These are phyloP conservation scores for Ectobius pallidus DNA, from an alignment of 2,888 invertebrate genomes.

Conservation along the genomic window DNA sequence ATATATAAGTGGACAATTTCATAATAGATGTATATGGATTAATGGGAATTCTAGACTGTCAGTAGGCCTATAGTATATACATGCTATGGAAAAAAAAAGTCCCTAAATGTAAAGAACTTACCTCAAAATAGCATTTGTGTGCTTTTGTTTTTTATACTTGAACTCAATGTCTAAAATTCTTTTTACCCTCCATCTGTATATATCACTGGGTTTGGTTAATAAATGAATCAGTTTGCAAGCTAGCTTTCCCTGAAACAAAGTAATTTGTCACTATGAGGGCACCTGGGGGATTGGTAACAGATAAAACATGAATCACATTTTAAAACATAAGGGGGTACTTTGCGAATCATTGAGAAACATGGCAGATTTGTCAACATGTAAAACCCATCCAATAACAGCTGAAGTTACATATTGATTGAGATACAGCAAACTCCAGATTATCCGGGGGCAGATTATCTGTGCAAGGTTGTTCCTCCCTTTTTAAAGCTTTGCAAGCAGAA, in stretches of 20 bases:
- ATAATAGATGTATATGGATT: neutral
- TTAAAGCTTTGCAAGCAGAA: too few relatives aligned
- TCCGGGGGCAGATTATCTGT: too few relatives aligned
- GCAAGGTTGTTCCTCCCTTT: too few relatives aligned
- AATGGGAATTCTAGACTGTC: neutral
- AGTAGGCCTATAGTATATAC: neutral
- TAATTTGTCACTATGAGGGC: neutral
- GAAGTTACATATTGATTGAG: too few relatives aligned
- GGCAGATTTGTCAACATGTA: too few relatives aligned
- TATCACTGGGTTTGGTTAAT: slow-evolving; percentile 6
- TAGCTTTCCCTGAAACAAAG: neutral
- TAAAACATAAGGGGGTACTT: too few relatives aligned
- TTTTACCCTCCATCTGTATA: slow-evolving; percentile 7
- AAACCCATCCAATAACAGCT: too few relatives aligned
- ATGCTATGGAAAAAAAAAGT: neutral
- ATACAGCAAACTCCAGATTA: too few relatives aligned
- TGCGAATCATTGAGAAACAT: too few relatives aligned
- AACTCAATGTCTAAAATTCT: neutral
- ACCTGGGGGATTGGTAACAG: too few relatives aligned
- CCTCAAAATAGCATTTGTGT: slow-evolving; percentile 2
- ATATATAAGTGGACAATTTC: neutral
- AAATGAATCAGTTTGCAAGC: slow-evolving; percentile 8
- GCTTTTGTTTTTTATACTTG: neutral
- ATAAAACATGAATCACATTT: too few relatives aligned
- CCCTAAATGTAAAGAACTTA: neutral